These are phyloP conservation scores for Hermodice carunculata DNA, from an alignment of 2,888 invertebrate species.

Conservation along the genomic window DNA sequence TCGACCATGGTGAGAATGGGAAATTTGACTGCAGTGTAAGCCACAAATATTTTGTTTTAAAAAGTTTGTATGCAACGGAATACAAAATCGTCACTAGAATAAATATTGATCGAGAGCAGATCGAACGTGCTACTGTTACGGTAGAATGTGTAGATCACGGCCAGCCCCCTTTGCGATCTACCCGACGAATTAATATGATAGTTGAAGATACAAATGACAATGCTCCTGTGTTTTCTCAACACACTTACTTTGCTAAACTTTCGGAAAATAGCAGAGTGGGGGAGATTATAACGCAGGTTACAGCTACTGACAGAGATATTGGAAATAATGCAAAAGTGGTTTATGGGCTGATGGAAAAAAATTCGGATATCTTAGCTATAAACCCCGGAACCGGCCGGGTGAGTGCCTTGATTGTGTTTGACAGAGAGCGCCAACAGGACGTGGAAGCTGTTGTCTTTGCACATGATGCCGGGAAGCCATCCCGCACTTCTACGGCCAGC, in stretches of 20 bases:
- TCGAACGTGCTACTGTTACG: conserved; percentile 6
- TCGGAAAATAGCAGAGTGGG: conserved; percentile 78
- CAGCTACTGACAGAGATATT: conserved; percentile 86
- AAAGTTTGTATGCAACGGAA: conserved; percentile 20
- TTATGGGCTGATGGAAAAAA: conserved; percentile 77
- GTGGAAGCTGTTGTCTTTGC: conserved; percentile 87
- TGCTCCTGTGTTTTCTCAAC: conserved; percentile 80
- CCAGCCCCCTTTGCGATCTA: conserved; percentile 9
- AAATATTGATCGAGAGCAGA: conserved; percentile 84
- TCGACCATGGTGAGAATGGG: conserved; percentile 22
- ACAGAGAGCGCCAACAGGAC: conserved; percentile 86
- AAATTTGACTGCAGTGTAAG: conserved; percentile 20
- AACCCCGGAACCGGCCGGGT: conserved; percentile 83
- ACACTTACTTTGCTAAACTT: conserved; percentile 83
- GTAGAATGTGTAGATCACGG: conserved; percentile 26
- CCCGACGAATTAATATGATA: conserved; percentile 3
- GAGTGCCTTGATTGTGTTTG: conserved; percentile 85
- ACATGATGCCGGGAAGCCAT: conserved; percentile 83
- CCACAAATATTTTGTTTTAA: conserved; percentile 4
- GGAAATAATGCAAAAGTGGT: conserved; percentile 82
- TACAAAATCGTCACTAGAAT: conserved; percentile 78
- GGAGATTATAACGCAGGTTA: conserved; percentile 80
- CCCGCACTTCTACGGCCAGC: conserved; percentile 71
- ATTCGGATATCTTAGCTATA: conserved; percentile 76
- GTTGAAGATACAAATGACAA: conserved; percentile 30